phyloP scores from a whole-genome alignment of 2,797 vertebrate species.

The Benthosema pterotum region DNA sequence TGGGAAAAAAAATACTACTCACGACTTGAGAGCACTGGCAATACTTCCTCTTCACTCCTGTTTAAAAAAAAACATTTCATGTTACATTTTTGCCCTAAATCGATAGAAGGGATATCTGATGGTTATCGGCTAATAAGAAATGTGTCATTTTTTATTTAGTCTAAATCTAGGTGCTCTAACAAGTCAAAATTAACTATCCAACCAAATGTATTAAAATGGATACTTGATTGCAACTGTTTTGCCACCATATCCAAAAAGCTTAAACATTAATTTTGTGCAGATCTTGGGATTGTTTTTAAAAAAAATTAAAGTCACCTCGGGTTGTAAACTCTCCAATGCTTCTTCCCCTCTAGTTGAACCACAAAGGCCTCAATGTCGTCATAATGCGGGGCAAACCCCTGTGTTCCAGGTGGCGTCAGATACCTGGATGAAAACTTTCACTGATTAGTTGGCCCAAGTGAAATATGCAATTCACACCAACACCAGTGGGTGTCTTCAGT shows the following conservation, averaged over 20 bases:
- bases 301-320: slow-evolving; percentile 75
- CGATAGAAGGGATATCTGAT: too few species aligned
- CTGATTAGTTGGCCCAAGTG: neutral
- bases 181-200: too few species aligned
- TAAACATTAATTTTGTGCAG: neutral
- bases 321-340: slow-evolving; percentile 93
- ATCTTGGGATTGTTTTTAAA: neutral
- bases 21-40: slow-evolving; percentile 83
- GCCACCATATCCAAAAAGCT: too few species aligned
- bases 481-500: too few species aligned
- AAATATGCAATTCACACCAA: neutral
- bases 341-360: slow-evolving; percentile 95
- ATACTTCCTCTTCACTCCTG: slow-evolving; percentile 76
- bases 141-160: too few species aligned
- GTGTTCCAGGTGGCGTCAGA: slow-evolving; percentile 90
- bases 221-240: neutral
- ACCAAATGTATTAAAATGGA: too few species aligned
- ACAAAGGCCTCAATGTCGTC: slow-evolving; percentile 98
- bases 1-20: slow-evolving; percentile 55
- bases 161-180: too few species aligned
- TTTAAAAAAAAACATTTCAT: slow-evolving; percentile 8
- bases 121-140: too few species aligned
- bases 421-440: slow-evolving; percentile 74
- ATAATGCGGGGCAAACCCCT: slow-evolving; percentile 97
- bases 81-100: neutral